These are phyloP conservation scores for Chiloscyllium punctatum DNA, from an alignment of 2,797 vertebrate genomes.

Conservation along the genomic window DNA sequence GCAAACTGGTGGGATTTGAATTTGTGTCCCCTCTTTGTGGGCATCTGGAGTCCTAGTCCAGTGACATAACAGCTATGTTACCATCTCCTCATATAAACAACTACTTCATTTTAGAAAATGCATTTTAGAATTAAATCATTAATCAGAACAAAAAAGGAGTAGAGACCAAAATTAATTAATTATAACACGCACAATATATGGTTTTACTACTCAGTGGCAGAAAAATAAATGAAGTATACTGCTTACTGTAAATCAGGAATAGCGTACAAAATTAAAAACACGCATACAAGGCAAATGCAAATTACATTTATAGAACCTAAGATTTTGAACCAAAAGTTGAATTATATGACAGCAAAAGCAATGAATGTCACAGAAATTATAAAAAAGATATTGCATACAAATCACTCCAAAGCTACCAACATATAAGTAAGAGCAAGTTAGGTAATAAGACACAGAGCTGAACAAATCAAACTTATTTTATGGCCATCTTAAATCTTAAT, in stretches of 20 bases:
- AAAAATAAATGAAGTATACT: constrained; percentile 17
- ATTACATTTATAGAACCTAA: neutral
- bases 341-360: neutral
- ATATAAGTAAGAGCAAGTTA: neutral
- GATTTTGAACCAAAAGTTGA: neutral
- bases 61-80: neutral
- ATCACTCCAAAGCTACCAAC: neutral
- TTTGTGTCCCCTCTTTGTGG: too few species aligned
- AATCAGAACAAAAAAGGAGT: neutral
- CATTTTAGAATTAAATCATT: constrained; percentile 1
- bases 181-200: neutral
- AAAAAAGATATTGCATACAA: neutral
- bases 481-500: neutral
- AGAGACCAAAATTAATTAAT: constrained; percentile 3
- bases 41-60: neutral
- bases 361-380: neutral
- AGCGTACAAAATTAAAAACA: neutral
- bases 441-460: neutral
- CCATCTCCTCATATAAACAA: neutral
- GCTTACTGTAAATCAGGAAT: neutral
- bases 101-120: neutral
- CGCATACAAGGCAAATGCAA: neutral
- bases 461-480: neutral
- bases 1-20: too few species aligned
- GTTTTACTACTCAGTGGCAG: neutral